phyloP scores from a whole-genome alignment of 2,113 vertebrate species.

The Struthidea cinerea region DNA sequence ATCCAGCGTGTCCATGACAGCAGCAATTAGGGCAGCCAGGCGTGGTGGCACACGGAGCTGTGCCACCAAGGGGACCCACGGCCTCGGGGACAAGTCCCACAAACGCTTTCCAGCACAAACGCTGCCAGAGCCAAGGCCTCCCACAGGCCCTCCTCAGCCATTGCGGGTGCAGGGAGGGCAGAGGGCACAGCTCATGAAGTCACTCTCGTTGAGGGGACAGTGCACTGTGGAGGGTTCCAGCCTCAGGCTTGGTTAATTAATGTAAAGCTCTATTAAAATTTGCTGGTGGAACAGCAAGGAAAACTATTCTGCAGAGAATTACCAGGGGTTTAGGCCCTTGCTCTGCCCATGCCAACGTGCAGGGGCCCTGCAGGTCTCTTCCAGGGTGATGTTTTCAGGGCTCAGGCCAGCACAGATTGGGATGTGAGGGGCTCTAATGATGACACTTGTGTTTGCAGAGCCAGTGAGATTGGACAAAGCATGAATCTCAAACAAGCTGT shows the following conservation, averaged over 20 bases:
- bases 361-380: not conserved
- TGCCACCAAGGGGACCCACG: not conserved
- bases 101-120: not conserved
- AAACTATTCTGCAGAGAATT: not conserved
- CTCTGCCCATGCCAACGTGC: not conserved
- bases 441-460: not conserved
- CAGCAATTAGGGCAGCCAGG: conserved; percentile 32
- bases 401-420: not conserved
- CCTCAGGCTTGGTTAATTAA: not conserved
- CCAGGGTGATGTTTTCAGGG: not conserved
- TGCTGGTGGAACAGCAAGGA: not conserved
- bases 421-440: not conserved
- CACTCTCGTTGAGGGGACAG: not conserved
- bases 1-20: not conserved
- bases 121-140: not conserved
- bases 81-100: not conserved
- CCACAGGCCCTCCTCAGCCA: not conserved
- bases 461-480: not conserved
- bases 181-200: not conserved
- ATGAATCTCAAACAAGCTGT: not conserved
- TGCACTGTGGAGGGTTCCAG: not conserved
- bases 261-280: not conserved
- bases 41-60: not conserved
- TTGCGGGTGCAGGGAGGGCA: not conserved
- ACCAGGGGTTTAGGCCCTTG: not conserved